These are phyloP conservation scores for Rotaria magnacalcarata DNA, from an alignment of 2,888 invertebrate genomes.

Conservation along the genomic window DNA sequence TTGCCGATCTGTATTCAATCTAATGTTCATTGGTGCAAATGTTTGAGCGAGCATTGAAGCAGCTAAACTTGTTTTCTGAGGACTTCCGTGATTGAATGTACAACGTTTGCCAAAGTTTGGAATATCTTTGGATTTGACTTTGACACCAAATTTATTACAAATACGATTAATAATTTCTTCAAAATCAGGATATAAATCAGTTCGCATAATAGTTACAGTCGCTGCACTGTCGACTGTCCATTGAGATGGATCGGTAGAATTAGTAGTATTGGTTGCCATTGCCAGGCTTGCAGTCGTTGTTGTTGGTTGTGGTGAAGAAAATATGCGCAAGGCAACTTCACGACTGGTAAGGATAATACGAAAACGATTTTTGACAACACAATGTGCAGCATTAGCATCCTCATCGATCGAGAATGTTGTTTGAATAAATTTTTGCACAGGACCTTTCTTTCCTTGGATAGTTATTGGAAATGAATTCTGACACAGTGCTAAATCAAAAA, in stretches of 20 bases:
- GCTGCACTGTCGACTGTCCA: not conserved
- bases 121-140: not conserved
- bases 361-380: not conserved
- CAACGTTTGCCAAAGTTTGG: not conserved
- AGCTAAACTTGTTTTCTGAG: conserved; percentile 14
- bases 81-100: not conserved
- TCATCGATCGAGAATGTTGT: not conserved
- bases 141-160: not conserved
- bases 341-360: not conserved
- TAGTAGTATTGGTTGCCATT: no score
- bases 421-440: not conserved
- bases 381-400: not conserved
- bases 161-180: not conserved
- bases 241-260: not conserved
- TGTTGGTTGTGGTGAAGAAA: not conserved
- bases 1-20: not conserved
- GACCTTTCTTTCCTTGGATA: not conserved
- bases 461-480: not conserved
- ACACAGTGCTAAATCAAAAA: not conserved
- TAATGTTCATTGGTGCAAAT: not conserved
- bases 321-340: not conserved
- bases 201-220: not conserved
- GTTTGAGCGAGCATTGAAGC: not conserved
- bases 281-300: no score
- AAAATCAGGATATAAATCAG: conserved; percentile 24